Evolutionary conservation across 2,113 vertebrate species (phyloP), one percentile per base, ranked within the genome.

Genomic region (Rhynchopsitta pachyrhyncha): DNA sequence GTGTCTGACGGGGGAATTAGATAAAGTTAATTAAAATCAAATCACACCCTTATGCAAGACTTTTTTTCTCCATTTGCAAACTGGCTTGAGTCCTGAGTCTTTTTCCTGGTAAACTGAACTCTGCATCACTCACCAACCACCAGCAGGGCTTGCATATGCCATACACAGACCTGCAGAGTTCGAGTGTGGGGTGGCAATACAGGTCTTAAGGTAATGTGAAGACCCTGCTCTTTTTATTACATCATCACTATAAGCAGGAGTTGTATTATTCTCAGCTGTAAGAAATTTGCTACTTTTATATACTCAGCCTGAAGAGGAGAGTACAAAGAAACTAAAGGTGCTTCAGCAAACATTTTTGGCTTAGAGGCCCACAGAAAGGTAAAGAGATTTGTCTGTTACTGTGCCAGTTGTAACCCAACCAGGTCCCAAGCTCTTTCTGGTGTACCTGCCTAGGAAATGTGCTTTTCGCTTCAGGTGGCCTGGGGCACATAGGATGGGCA

Each of bases 1-100:
- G 91, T 94, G 63, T 91, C 69, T 95, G 59, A 86, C 10, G 8
- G 16, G 1, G 9, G 68, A 80, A 96, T 95, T 83, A 92, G 89
- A 91, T 87, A 88, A 88, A 93, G 22, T 57, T 94, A 91, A 95
- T 96, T 95, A 96, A 91, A 95, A 93, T 87, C 79, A 57, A 64
- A 47, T 68, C 11, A 27, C 16, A 16, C 68, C 63, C 89, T 82
- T 46, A 47, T 11, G 28, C 28, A 24, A 87, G 85, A 35, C 69
- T 46, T 59, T 87, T 87, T 87, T 96, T 75, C 92, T 97, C 92
- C 67, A 44, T 82, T 93, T 94, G 44, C 90, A 92, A 93, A 82
- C 93, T 49, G 57, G 18, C 80, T 90, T 86, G 86, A 91, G 74
- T 18, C 2, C 11, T 24, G 42, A 82, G 13, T 73, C 67, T 89